Conservation (phyloP, 92 coral and sea anemone genomes). For the Siderastrea radians region DNA sequence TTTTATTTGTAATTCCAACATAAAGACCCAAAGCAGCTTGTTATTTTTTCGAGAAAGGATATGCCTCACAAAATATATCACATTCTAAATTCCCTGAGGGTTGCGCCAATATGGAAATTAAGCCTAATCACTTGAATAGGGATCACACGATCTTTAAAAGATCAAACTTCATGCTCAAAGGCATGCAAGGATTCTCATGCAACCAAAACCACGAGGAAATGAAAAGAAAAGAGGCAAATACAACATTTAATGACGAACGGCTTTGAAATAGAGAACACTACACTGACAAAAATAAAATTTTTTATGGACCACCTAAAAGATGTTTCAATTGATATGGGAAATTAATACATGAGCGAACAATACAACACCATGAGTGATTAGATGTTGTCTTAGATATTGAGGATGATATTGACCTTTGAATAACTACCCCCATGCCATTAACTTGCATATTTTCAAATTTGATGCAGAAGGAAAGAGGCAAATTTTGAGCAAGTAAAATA, state of each 20-base stretch:
- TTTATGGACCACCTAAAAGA: background rate
- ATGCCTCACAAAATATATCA: background rate
- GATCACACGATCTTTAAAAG: slow-evolving; percentile 24
- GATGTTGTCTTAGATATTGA: background rate
- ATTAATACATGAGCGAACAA: background rate
- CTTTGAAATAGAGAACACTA: background rate
- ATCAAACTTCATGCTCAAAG: slow-evolving; percentile 20
- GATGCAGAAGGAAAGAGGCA: too few species aligned
- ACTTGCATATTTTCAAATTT: too few species aligned
- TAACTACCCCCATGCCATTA: too few species aligned
- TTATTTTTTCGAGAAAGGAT: background rate
- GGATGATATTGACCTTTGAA: background rate
- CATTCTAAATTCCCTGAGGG: background rate
- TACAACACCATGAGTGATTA: background rate
- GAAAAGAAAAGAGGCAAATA: background rate
- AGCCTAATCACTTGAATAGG: slow-evolving; percentile 28
- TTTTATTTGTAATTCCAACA: background rate
- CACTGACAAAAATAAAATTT: too few species aligned
- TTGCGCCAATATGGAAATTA: slow-evolving; percentile 25
- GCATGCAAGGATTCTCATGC: slow-evolving; percentile 27
- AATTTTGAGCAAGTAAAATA: too few species aligned
- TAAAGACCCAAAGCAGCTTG: background rate
- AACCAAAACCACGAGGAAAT: background rate
- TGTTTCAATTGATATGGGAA: background rate
- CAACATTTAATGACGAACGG: background rate